phyloP scores from a whole-genome alignment of 2,888 invertebrate genomes.

The Troilus luridus region DNA sequence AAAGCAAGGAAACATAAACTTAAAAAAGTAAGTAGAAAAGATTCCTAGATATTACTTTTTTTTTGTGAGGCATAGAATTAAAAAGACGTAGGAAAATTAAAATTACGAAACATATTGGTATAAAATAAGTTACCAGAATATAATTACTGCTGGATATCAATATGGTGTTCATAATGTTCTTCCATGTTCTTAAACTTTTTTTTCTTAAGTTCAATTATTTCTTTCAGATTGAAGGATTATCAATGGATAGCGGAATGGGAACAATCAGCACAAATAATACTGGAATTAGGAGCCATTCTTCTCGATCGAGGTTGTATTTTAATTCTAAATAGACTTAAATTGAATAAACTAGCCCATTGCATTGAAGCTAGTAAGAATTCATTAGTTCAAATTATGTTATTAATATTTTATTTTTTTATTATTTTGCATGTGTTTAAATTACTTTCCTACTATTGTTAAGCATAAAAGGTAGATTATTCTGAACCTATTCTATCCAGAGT shows the following conservation, averaged over 20 bases:
- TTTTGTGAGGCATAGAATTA: not conserved
- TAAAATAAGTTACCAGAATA: not conserved
- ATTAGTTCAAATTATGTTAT: not conserved
- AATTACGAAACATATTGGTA: not conserved
- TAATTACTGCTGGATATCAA: not conserved
- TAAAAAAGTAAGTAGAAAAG: slow-evolving; percentile 4
- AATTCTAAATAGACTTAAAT: not conserved
- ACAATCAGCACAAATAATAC: slow-evolving; percentile 66
- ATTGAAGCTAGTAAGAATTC: not conserved
- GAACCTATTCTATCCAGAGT: no score
- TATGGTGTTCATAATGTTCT: not conserved
- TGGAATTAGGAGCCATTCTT: slow-evolving; percentile 57
- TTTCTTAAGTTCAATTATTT: slow-evolving; percentile 30
- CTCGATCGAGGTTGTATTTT: slow-evolving; percentile 58
- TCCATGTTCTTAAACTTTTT: not conserved
- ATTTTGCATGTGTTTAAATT: no score
- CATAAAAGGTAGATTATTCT: no score
- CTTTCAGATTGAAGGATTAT: slow-evolving; percentile 62
- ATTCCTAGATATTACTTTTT: not conserved
- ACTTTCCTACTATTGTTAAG: no score
- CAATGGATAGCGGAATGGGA: slow-evolving; percentile 67
- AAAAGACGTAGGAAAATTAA: not conserved
- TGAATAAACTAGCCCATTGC: not conserved
- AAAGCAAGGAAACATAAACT: slow-evolving; percentile 50
- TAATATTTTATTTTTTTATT: no score